These are phyloP conservation scores for Pterocles orientalis DNA, from an alignment of 2,113 vertebrate species.

Conservation along the genomic window DNA sequence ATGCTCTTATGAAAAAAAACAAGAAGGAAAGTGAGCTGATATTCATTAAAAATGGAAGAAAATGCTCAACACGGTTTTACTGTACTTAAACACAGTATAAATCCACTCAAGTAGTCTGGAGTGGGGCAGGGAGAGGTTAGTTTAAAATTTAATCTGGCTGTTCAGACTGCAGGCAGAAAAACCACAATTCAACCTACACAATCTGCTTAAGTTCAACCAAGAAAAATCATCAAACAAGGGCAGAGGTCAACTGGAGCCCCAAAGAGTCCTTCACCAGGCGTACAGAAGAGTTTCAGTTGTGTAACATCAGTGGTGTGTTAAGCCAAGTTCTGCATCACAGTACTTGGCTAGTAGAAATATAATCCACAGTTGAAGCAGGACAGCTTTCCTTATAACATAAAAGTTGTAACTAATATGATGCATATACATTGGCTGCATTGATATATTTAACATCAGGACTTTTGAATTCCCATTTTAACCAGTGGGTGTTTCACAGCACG, in stretches of 20 bases:
- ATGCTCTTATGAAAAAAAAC: neutral
- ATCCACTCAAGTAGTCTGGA: neutral
- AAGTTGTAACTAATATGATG: neutral
- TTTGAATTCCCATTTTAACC: neutral
- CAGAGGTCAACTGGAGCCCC: neutral
- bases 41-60: neutral
- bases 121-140: neutral
- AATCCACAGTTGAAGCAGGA: neutral
- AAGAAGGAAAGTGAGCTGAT: neutral
- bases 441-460: neutral
- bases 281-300: neutral
- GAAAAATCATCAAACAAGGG: neutral
- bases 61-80: neutral
- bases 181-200: neutral
- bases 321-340: neutral
- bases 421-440: neutral
- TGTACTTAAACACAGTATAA: neutral
- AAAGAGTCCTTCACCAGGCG: neutral
- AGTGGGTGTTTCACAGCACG: neutral
- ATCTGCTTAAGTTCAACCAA: neutral
- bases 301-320: neutral
- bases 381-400: neutral
- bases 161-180: neutral
- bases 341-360: neutral
- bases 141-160: neutral